phyloP scores from a whole-genome alignment of 1,140 invertebrate species.

The Trachymyrmex cornetzi region DNA sequence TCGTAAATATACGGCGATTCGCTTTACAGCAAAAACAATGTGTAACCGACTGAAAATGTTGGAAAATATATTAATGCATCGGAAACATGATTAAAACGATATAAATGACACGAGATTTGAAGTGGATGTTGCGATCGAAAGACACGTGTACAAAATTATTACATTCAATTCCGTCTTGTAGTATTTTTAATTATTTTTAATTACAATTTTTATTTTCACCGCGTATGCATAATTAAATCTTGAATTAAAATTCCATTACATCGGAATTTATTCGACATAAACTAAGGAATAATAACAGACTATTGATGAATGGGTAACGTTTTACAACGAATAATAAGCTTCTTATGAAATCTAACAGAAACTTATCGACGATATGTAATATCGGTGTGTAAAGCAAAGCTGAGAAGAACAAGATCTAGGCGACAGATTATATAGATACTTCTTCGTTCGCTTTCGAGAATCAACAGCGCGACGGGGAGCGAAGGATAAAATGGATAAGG shows the following conservation, averaged over 20 bases:
- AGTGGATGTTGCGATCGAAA: not conserved
- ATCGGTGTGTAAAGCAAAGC: not conserved
- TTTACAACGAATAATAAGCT: not conserved
- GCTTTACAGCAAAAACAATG: not conserved
- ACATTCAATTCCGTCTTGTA: not conserved
- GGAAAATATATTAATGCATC: not conserved
- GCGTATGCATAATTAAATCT: not conserved
- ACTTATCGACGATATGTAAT: not conserved
- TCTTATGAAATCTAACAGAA: not conserved
- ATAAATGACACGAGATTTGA: not conserved
- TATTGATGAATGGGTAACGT: not conserved
- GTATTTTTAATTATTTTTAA: constrained; percentile 1
- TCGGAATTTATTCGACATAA: not conserved
- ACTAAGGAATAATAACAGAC: not conserved
- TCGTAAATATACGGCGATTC: not conserved
- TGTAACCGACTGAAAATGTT: not conserved
- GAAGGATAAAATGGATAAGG: constrained; percentile 54
- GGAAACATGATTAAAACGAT: not conserved
- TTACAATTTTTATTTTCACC: not conserved
- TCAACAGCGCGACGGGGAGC: constrained; percentile 24
- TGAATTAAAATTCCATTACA: not conserved
- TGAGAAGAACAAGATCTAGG: constrained; percentile 14
- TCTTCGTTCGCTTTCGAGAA: constrained; percentile 31
- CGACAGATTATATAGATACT: constrained; percentile 33
- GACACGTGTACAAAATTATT: not conserved